Conservation (phyloP, 2,888 invertebrate species). For the Carcina quercana region DNA sequence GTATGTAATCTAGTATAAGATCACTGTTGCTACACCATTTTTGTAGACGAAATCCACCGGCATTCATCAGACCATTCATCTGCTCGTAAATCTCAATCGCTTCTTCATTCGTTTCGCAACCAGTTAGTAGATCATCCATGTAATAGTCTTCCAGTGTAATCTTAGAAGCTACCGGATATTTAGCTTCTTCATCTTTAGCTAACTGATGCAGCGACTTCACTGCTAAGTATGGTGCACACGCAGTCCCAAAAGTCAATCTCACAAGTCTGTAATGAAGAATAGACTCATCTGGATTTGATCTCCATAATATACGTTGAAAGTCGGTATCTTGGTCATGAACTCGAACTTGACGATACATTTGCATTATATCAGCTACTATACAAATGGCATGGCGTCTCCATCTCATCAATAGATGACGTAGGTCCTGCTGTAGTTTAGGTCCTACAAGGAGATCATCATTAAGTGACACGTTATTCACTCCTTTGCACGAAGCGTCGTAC, state of each 20-base stretch:
- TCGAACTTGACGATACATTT: slow-evolving; percentile 27
- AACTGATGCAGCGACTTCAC: slow-evolving; percentile 23
- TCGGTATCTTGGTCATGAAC: slow-evolving; percentile 14
- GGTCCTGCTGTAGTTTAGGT: slow-evolving; percentile 22
- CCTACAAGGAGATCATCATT: slow-evolving; percentile 22
- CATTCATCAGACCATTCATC: not conserved
- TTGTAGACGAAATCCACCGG: not conserved
- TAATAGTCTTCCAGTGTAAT: slow-evolving; percentile 17
- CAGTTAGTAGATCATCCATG: slow-evolving; percentile 22
- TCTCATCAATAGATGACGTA: slow-evolving; percentile 22
- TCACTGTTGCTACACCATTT: not conserved
- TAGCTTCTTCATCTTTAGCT: slow-evolving; percentile 16
- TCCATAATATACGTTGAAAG: slow-evolving; percentile 20
- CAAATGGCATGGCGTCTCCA: slow-evolving; percentile 20
- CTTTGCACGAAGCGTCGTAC: slow-evolving; percentile 21
- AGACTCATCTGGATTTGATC: slow-evolving; percentile 6
- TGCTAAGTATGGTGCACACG: slow-evolving; percentile 25
- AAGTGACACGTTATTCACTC: slow-evolving; percentile 18
- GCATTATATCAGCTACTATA: slow-evolving; percentile 23
- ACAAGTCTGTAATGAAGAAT: slow-evolving; percentile 17
- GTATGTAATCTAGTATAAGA: not conserved
- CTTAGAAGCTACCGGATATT: slow-evolving; percentile 19
- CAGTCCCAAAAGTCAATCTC: slow-evolving; percentile 24
- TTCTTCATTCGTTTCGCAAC: slow-evolving; percentile 18
- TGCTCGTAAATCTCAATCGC: slow-evolving; percentile 17